Evolutionary conservation across 1,140 invertebrate species (phyloP).

Genomic region (Pentalonia nigronervosa): DNA sequence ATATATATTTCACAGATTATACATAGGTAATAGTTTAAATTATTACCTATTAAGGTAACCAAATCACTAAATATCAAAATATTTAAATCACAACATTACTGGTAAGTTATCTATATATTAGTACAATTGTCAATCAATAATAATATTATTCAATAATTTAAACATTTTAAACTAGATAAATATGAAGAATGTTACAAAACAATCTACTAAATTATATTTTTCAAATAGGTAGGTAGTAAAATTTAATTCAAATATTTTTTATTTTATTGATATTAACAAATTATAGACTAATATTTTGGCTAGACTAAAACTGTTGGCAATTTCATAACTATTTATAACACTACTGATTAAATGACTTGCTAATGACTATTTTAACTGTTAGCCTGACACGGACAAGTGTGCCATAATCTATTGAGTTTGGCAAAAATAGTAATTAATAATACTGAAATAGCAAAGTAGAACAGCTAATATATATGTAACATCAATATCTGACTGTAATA

Average conservation of each 20-base stretch:
- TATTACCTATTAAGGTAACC: not conserved
- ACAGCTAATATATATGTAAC: not conserved
- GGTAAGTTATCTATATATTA: not conserved
- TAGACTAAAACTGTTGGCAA: constrained; percentile 10
- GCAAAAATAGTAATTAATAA: constrained; percentile 37
- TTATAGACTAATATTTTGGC: not conserved
- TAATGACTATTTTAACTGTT: constrained; percentile 40
- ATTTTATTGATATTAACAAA: not conserved
- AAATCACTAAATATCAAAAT: not conserved
- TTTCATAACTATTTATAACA: not conserved
- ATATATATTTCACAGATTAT: not conserved
- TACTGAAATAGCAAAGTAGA: not conserved
- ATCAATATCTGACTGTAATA: not conserved
- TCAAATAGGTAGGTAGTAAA: not conserved
- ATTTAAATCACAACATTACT: not conserved
- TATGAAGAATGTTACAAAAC: not conserved
- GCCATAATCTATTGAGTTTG: constrained; percentile 21
- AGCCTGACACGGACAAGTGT: not conserved
- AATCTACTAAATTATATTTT: not conserved
- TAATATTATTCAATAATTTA: not conserved
- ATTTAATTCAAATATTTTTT: not conserved
- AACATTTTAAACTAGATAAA: not conserved
- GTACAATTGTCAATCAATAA: no score
- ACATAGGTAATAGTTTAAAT: not conserved
- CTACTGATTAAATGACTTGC: not conserved